phyloP scores from a whole-genome alignment of 2,113 vertebrate genomes.

The Craseonycteris thonglongyai region DNA sequence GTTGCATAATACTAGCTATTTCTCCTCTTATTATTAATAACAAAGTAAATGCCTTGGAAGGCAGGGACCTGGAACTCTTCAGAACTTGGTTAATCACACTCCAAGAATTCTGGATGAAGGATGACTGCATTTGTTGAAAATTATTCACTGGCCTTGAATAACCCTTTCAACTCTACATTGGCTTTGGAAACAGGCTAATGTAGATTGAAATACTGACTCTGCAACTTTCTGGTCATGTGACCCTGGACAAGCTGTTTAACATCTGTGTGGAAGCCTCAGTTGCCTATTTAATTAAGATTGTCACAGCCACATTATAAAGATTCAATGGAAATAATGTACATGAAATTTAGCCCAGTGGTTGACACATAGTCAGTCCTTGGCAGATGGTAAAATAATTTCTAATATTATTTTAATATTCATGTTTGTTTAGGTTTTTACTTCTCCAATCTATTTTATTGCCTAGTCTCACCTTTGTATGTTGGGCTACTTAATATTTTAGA shows the following conservation, averaged over 20 bases:
- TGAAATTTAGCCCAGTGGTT: not conserved
- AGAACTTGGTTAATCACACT: not conserved
- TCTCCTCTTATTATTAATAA: slow-evolving; percentile 5
- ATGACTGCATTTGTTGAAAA: slow-evolving; percentile 9
- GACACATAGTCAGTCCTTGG: not conserved
- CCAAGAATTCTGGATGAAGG: not conserved
- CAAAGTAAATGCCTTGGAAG: not conserved
- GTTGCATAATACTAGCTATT: not conserved
- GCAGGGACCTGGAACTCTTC: not conserved
- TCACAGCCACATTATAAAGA: not conserved
- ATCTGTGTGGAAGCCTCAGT: not conserved
- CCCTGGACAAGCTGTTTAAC: not conserved
- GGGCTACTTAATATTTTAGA: not conserved
- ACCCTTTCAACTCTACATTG: not conserved
- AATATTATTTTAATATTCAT: not conserved
- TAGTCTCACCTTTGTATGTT: not conserved
- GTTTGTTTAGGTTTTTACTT: not conserved
- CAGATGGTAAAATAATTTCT: not conserved
- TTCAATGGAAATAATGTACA: not conserved
- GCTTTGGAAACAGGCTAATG: not conserved
- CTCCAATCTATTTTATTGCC: not conserved
- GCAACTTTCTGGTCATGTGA: not conserved
- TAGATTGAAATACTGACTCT: not conserved
- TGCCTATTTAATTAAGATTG: not conserved
- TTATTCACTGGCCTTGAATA: not conserved